A percentile compares a stretch with the other conserved stretches of the same genome.
Evolutionary conservation across 1,140 invertebrate genomes (phyloP).

Genomic region (Zaprionus camerounensis): DNA sequence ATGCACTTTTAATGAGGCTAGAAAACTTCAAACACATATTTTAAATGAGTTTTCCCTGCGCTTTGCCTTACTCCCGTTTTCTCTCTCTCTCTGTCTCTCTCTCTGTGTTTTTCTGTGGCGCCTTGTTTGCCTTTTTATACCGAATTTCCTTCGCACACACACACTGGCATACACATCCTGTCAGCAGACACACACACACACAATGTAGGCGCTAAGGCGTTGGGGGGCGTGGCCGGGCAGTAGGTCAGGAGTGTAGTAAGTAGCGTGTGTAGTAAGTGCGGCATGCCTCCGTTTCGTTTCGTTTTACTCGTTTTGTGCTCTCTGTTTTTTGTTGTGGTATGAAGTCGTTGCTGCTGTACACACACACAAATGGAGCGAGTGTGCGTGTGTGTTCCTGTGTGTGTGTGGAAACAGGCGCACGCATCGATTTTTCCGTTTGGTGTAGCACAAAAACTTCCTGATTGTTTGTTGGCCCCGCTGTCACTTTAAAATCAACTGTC

Average conservation of each 20-base stretch:
- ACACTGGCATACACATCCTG: slow-evolving; percentile 35
- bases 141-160: slow-evolving; percentile 56
- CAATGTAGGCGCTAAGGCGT: slow-evolving; percentile 12
- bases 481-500: slow-evolving; percentile 56
- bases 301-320: slow-evolving; percentile 18
- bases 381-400: slow-evolving; percentile 46
- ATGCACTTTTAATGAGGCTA: slow-evolving; percentile 71
- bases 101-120: slow-evolving; percentile 27
- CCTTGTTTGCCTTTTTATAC: slow-evolving; percentile 58
- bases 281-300: slow-evolving; percentile 51
- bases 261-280: slow-evolving; percentile 64
- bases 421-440: slow-evolving; percentile 79
- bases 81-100: neutral
- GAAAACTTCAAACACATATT: slow-evolving; percentile 64
- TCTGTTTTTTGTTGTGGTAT: slow-evolving; percentile 64
- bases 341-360: slow-evolving; percentile 63
- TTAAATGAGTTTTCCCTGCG: slow-evolving; percentile 69
- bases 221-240: slow-evolving; percentile 44
- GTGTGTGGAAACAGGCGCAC: slow-evolving; percentile 62
- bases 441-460: slow-evolving; percentile 74
- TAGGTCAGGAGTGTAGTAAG: slow-evolving; percentile 74
- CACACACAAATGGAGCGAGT: slow-evolving; percentile 26
- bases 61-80: neutral
- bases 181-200: slow-evolving; percentile 16
- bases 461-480: slow-evolving; percentile 52